Evolutionary conservation across 2,888 invertebrate genomes (phyloP).

Genomic region (Ophion slaviceki): DNA sequence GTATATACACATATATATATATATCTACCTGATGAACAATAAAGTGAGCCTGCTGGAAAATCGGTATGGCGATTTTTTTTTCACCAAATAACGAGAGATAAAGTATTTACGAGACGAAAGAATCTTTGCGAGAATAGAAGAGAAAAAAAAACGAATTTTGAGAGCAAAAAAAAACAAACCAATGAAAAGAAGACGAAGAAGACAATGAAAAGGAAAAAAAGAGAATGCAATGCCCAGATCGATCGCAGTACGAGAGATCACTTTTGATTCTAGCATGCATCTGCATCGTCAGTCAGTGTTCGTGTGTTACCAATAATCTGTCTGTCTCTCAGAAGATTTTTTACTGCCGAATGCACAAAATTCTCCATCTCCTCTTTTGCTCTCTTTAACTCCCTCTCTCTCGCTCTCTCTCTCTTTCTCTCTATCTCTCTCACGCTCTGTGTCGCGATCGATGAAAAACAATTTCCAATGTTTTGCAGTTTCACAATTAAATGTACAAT

Average conservation of each 20-base stretch:
- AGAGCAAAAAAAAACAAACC: constrained; percentile 21
- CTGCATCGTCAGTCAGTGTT: constrained; percentile 75
- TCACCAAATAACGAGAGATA: constrained; percentile 43
- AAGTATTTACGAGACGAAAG: constrained; percentile 31
- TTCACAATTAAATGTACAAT: not conserved
- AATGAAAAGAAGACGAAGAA: constrained; percentile 26
- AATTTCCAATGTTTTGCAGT: not conserved
- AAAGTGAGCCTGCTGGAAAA: constrained; percentile 64
- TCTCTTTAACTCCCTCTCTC: constrained; percentile 1
- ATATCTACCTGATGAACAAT: constrained; percentile 54
- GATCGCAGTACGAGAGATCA: constrained; percentile 57
- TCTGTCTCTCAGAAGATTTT: constrained; percentile 66
- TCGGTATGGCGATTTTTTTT: constrained; percentile 56
- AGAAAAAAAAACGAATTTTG: constrained; percentile 36
- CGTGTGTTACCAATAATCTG: constrained; percentile 70
- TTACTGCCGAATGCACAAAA: constrained; percentile 71
- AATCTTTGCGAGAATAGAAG: constrained; percentile 35
- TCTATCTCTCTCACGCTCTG: constrained; percentile 29
- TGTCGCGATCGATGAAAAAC: constrained; percentile 29
- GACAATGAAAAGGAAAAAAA: constrained; percentile 27
- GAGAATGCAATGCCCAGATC: constrained; percentile 43
- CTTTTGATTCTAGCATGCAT: constrained; percentile 73
- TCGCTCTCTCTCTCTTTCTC: constrained; percentile 55
- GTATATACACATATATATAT: not conserved
- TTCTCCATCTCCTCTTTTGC: constrained; percentile 48